Conservation (phyloP, 2,888 invertebrate genomes). For the Tenodera sinensis region DNA sequence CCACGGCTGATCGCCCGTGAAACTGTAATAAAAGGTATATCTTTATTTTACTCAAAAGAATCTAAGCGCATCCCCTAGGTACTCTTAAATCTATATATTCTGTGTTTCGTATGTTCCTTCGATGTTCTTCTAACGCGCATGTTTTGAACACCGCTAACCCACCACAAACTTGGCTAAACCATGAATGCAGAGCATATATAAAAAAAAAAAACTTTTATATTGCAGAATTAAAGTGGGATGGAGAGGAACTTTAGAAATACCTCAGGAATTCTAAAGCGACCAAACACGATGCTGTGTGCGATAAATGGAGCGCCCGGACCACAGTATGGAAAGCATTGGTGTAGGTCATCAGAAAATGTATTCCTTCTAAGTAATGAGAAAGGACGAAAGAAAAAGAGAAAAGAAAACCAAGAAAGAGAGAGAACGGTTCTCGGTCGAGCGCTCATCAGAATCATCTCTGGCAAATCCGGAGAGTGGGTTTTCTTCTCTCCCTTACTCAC, state of each 20-base stretch:
- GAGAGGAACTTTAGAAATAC: not conserved
- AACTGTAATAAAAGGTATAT: too few species aligned
- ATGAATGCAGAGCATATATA: too few species aligned
- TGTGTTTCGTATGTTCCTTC: too few species aligned
- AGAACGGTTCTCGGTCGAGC: not conserved
- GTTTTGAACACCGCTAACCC: too few species aligned
- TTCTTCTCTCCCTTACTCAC: not conserved
- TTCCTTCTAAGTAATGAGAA: not conserved
- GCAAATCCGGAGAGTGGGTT: not conserved
- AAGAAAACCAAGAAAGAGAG: not conserved
- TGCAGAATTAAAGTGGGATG: too few species aligned
- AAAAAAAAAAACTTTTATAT: too few species aligned
- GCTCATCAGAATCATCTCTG: not conserved
- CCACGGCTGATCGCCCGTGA: too few species aligned
- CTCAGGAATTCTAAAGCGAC: not conserved
- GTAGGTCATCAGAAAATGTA: not conserved
- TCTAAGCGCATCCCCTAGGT: too few species aligned
- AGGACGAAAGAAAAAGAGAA: not conserved
- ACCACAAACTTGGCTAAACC: too few species aligned
- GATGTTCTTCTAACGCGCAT: too few species aligned
- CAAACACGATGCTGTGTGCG: not conserved
- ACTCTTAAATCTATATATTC: too few species aligned
- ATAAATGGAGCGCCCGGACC: not conserved
- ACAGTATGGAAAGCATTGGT: not conserved
- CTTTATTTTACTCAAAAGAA: too few species aligned